Base-by-base conservation (phyloP, 2,113 vertebrate species). In the Centropristis striata region DNA sequence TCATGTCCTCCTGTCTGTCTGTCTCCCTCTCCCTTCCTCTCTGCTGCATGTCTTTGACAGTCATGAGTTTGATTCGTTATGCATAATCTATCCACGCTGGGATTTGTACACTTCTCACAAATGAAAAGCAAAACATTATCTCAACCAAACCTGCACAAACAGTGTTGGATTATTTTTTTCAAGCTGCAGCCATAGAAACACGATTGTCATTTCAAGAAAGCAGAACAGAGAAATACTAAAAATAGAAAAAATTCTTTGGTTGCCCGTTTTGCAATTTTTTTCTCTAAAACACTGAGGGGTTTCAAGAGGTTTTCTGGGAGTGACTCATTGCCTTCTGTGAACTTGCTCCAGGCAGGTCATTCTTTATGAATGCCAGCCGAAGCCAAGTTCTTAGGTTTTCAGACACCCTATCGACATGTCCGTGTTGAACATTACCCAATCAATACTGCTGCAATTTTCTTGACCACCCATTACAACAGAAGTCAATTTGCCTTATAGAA, bases 361-460 rank as follows among this genome's bases (percentile, higher is more conserved):
- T 88, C 77, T 85, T 88, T 89, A 91, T 92, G 89, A 92, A 88
- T 88, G 83, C 80, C 80, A 81, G 81, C 49, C 54, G 23, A 84
- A 85, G 88, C 87, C 63, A 73, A 89, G 79, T 87, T 88, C 86
- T 89, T 67, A 61, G 76, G 75, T 82, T 87, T 80, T 90, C 85
- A 88, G 87, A 91, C 71, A 78, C 69, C 83, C 60, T 90, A 94
- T 94, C 78, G 90, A 94, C 86, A 81, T 78, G 87, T 90, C 86
- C 83, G n/a, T 85, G 91, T 90, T 77, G 49, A 81, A 88, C 91
- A 92, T 90, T 85, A 90, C 74, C 77, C 15, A 75, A 93, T 95
- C 94, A 90, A 95, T 95, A 90, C 54, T 0, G n/a, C 80, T 72
- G 80, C 90, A 88, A 86, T 93, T 92, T 90, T 83, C 86, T 73